Evolutionary conservation across 2,113 vertebrate genomes (phyloP).

Genomic region (Athene noctua): DNA sequence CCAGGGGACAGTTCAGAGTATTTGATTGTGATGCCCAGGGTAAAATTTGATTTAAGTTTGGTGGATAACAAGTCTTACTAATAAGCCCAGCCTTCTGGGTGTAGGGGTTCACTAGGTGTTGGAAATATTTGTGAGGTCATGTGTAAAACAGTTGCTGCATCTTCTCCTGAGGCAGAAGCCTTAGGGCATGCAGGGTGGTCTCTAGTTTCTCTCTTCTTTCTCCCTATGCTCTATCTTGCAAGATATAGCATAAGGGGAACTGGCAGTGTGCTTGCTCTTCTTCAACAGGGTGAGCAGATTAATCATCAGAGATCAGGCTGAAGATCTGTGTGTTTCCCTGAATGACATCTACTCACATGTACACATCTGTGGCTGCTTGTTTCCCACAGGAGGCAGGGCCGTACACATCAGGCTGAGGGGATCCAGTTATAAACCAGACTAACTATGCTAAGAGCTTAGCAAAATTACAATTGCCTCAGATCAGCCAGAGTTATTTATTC

Average conservation of each 20-base stretch:
- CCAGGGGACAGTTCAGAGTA: neutral
- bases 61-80: neutral
- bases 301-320: neutral
- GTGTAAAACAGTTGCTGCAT: neutral
- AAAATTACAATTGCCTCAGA: neutral
- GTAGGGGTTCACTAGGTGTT: neutral
- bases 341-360: accelerated
- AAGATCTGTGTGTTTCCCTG: neutral
- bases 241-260: neutral
- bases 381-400: neutral
- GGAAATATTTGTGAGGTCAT: neutral
- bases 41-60: neutral
- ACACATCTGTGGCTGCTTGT: neutral
- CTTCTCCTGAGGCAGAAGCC: neutral
- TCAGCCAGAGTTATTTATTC: neutral
- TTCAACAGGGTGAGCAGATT: neutral
- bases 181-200: neutral
- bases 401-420: accelerated
- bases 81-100: neutral
- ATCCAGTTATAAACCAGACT: neutral
- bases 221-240: neutral
- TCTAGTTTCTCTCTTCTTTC: neutral
- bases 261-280: neutral
- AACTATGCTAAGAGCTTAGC: neutral
- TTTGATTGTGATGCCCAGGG: neutral